Evolutionary conservation across 2,888 invertebrate genomes (phyloP), one percentile per base, ranked within the genome.

Genomic region (Eilema griseolum): DNA sequence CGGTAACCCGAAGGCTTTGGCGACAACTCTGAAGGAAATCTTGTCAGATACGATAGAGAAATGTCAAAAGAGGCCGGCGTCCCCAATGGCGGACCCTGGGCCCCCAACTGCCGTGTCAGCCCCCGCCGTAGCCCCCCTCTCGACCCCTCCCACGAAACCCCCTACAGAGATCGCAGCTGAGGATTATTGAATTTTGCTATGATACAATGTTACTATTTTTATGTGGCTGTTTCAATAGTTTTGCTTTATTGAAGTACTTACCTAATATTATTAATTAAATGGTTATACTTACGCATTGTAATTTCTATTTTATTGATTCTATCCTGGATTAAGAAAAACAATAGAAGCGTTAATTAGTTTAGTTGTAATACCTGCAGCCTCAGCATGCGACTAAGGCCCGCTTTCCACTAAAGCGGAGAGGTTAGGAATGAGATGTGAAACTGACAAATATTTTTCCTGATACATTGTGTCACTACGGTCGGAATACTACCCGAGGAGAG

Each of bases 11-110:
- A 93, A 89, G 77, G 90, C 89, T 0, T 75, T 95, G 69, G 94
- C 95, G 24, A 87, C 91, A 0, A 90, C 93, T 4, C 89, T 95
- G 3, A 93, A 91, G 74, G 93, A 94, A 72, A 92, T 94, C 57
- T 86, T 95, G 61, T 92, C 94, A 33, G 93, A 95, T 73, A 93
- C 92, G 37, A 88, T 94, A 66, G 90, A 91, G 80, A 88, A 90
- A 79, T 76, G 83, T 28, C 85, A 89, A 72, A 89, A 86, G 77
- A 78, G 82, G 73, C 71, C 81, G 0, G 83, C 75, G 24, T 74
- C 82, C 5, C 77, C 82, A 1, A 82, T 60, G 41, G 59, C 66
- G 20, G 66, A 79, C 4, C 72, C 75, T 7, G 77, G 67, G 41
- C 81, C 87, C 28, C 77, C 86, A 2, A 52, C 73, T 0, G 84